Base-by-base conservation (phyloP, 2,113 vertebrate genomes). In the Upupa epops region DNA sequence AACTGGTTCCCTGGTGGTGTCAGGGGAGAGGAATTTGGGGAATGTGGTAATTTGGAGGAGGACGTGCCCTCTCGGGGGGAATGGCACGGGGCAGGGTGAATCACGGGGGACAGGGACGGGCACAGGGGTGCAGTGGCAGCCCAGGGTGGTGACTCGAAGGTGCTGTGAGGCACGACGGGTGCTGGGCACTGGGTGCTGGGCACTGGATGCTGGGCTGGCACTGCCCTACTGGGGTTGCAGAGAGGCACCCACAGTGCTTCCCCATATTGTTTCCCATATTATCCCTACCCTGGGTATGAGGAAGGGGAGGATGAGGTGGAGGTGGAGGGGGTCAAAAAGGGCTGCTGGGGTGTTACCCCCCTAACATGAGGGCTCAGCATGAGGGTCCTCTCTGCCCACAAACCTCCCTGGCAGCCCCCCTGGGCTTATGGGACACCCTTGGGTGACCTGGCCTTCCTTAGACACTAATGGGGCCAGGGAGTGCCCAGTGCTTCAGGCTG, bases 41-140 rank as follows among this genome's bases (percentile, higher is more conserved):
- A 97, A 97, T 97, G 96, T 94, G 95, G 96, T 95, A 97, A 96
- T 97, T 97, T 96, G 95, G 96, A 96, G 93, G 95, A 96, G 95
- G 94, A 91, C 83, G 19, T 96, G 95, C 95, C 96, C 96, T 95
- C 93, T 89, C 15, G 0, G 85, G 90, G 90, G 93, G 89, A 93
- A 94, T 96, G 96, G 96, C 96, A 96, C 40, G 3, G 71, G 59
- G 69, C 74, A 14, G 36, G 89, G 88, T 97, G 96, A 97, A 92
- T 97, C 96, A 97, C 24, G 8, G 70, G 64, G 88, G 75, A 77
- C 66, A 28, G 56, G 64, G 83, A 74, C 12, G 82, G 88, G 70
- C 66, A 83, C 46, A 0, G 51, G 32, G 66, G 31, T 5, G 9
- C 55, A 49, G 26, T 56, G n/a, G 34, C 65, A 88, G 84, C 81